Conservation (phyloP, 2,888 invertebrate species). For the Acrobasis repandana region DNA sequence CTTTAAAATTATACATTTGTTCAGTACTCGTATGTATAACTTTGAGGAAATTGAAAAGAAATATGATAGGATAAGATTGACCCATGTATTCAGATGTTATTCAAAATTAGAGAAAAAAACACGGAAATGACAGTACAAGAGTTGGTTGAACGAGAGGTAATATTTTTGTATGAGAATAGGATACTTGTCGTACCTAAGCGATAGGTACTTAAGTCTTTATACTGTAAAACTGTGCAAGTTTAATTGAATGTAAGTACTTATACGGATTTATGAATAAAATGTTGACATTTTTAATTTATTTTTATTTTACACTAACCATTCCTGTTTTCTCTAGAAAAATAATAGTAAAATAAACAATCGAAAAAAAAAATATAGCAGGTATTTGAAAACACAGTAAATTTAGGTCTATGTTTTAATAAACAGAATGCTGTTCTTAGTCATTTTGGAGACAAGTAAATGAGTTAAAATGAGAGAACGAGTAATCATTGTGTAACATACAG, state of each 20-base stretch:
- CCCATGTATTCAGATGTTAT: slow-evolving; percentile 16
- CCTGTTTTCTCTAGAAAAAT: neutral
- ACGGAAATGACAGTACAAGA: slow-evolving; percentile 53
- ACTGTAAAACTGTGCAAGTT: slow-evolving; percentile 60
- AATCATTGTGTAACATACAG: too few relatives aligned
- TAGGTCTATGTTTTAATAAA: too few relatives aligned
- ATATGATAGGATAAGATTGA: neutral
- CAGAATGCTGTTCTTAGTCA: too few relatives aligned
- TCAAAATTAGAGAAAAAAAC: slow-evolving; percentile 22
- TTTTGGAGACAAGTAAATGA: too few relatives aligned
- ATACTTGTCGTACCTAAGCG: slow-evolving; percentile 50
- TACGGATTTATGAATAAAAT: slow-evolving; percentile 80
- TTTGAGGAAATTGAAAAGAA: neutral
- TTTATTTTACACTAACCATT: slow-evolving; percentile 32
- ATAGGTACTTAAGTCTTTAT: slow-evolving; percentile 60
- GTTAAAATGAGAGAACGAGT: too few relatives aligned
- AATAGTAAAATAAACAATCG: too few relatives aligned
- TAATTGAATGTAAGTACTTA: slow-evolving; percentile 70
- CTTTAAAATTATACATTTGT: slow-evolving; percentile 7
- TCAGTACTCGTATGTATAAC: slow-evolving; percentile 6
- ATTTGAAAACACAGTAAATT: too few relatives aligned
- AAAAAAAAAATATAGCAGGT: too few relatives aligned
- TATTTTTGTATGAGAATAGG: slow-evolving; percentile 75
- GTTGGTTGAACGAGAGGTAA: slow-evolving; percentile 56
- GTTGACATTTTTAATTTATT: slow-evolving; percentile 68